A percentile compares a stretch with the other conserved stretches of the same genome.
These are phyloP conservation scores for Ctenosaura bakeri DNA, from an alignment of 2,797 vertebrate species.

Conservation along the genomic window DNA sequence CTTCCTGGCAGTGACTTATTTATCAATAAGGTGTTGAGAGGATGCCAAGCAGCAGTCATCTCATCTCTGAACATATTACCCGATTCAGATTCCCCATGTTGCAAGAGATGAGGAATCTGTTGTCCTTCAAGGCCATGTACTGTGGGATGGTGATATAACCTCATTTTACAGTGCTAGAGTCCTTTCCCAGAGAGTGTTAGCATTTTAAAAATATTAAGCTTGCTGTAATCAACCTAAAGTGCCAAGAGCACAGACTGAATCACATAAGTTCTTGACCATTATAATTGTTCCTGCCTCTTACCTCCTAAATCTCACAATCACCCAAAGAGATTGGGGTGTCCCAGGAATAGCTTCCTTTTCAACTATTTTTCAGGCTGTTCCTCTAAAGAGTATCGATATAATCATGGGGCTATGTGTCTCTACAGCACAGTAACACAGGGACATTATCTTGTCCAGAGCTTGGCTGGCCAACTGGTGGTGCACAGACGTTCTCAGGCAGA, in stretches of 20 bases:
- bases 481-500: no score
- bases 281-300: neutral
- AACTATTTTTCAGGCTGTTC: no score
- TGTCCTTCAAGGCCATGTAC: slow-evolving; percentile 29
- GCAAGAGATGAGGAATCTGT: neutral
- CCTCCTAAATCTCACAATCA: no score
- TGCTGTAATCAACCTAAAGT: neutral
- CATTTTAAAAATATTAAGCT: neutral
- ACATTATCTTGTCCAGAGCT: no score
- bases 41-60: slow-evolving; percentile 22
- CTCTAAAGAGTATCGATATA: no score
- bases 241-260: slow-evolving; percentile 28
- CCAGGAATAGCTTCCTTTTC: no score
- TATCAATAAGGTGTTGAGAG: slow-evolving; percentile 15
- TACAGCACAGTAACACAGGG: no score
- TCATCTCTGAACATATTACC: slow-evolving; percentile 27
- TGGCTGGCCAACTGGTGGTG: no score
- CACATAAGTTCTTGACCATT: neutral
- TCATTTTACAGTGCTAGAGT: slow-evolving; percentile 29
- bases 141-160: neutral
- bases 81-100: slow-evolving; percentile 31
- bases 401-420: no score
- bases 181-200: neutral
- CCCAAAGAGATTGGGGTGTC: no score
- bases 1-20: slow-evolving; percentile 40